Conservation (phyloP, 2,113 vertebrate genomes). For the Pelmatolapia mariae region DNA sequence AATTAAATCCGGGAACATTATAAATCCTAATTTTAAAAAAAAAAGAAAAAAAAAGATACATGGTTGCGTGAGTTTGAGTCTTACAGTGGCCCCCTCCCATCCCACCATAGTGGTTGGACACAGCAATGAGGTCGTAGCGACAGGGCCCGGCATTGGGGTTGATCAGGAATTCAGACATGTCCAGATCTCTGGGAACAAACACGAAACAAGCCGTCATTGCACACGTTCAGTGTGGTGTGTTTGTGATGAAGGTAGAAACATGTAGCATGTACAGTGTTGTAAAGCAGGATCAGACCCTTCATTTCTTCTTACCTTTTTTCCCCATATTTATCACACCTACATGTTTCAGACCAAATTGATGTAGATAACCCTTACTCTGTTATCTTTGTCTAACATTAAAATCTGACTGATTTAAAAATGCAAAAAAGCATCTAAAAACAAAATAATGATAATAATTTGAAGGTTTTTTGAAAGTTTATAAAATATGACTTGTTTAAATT, state of each 20-base stretch:
- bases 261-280: background rate
- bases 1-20: background rate
- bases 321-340: background rate
- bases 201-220: background rate
- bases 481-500: background rate
- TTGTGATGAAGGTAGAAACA: background rate
- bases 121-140: slow-evolving; percentile 94
- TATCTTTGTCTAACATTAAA: background rate
- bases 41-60: background rate
- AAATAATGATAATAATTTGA: background rate
- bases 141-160: slow-evolving; percentile 95
- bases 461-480: rapidly evolving
- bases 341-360: background rate
- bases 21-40: background rate
- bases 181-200: slow-evolving; percentile 81
- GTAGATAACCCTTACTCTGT: no score
- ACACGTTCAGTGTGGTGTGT: rapidly evolving
- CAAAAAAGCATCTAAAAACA: background rate
- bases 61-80: background rate
- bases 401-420: background rate
- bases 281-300: rapidly evolving
- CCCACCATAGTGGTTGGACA: slow-evolving; percentile 99
- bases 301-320: rapidly evolving
- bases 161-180: slow-evolving; percentile 99
- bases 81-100: slow-evolving; percentile 99